Evolutionary conservation across 2,888 invertebrate genomes (phyloP).

Genomic region (Philhelius pedissequus): DNA sequence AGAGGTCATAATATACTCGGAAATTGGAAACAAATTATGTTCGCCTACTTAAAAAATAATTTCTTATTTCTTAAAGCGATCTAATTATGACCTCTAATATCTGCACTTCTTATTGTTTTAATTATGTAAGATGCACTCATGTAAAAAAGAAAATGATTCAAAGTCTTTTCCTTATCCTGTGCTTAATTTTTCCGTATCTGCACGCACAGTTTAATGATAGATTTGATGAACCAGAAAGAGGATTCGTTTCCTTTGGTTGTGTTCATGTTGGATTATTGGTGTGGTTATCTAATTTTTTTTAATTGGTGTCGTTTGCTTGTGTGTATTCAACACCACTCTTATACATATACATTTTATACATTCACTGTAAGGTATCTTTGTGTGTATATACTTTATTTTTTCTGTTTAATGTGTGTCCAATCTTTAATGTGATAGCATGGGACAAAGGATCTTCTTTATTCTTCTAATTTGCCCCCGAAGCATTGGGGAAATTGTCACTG

Average conservation of each 20-base stretch:
- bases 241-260: not conserved
- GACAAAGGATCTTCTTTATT: not conserved
- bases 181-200: not conserved
- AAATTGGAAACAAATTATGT: too few relatives aligned
- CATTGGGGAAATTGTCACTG: not conserved
- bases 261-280: constrained; percentile 5
- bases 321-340: not conserved
- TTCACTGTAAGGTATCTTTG: not conserved
- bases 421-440: not conserved
- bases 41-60: too few relatives aligned
- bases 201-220: constrained; percentile 13
- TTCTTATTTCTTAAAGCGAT: not conserved
- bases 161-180: not conserved
- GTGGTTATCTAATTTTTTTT: constrained; percentile 38
- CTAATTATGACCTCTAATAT: not conserved
- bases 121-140: constrained; percentile 23
- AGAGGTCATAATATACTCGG: not conserved
- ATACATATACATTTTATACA: not conserved
- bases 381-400: not conserved
- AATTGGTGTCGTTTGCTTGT: constrained; percentile 48
- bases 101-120: not conserved
- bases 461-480: not conserved
- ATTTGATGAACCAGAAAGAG: not conserved
- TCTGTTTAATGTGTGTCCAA: not conserved
- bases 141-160: not conserved